These are phyloP conservation scores for Drosophila malerkotliana DNA, from an alignment of 1,140 invertebrate species.

Conservation along the genomic window DNA sequence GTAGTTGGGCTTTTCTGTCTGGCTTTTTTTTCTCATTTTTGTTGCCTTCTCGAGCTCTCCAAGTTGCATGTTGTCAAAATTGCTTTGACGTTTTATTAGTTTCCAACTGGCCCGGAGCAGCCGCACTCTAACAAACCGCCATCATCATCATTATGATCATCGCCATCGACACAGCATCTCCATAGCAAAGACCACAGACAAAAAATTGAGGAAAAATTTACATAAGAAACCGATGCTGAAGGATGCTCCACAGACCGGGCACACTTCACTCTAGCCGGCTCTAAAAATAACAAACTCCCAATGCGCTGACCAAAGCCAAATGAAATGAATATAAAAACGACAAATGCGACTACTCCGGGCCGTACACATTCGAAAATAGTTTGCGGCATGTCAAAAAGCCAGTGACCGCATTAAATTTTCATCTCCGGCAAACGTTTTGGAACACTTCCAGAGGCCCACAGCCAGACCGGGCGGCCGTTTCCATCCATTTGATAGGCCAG, in stretches of 20 bases:
- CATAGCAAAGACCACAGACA: conserved; percentile 23
- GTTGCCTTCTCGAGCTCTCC: conserved; percentile 34
- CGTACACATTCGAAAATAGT: conserved; percentile 73
- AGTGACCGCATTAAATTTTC: conserved; percentile 76
- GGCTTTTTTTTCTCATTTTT: conserved; percentile 4
- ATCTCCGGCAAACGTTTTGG: conserved; percentile 55
- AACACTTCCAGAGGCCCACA: conserved; percentile 58
- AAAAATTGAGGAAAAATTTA: conserved; percentile 57
- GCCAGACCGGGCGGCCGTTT: conserved; percentile 12
- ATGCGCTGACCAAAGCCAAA: conserved; percentile 69
- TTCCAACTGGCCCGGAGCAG: conserved; percentile 49
- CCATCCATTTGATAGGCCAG: conserved; percentile 35
- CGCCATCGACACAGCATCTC: conserved; percentile 12
- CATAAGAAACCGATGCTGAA: conserved; percentile 70
- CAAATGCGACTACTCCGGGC: conserved; percentile 48
- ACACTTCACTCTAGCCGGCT: conserved; percentile 55
- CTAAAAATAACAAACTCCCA: conserved; percentile 67
- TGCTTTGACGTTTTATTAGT: conserved; percentile 81
- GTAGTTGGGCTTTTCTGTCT: conserved; percentile 1
- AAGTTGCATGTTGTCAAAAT: conserved; percentile 72
- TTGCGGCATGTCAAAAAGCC: conserved; percentile 69
- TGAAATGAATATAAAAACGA: conserved; percentile 30
- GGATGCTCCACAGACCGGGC: conserved; percentile 61
- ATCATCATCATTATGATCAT: conserved; percentile 37
- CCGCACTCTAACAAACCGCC: conserved; percentile 44